These are phyloP conservation scores for Hemaris fuciformis DNA, from an alignment of 2,888 invertebrate genomes.

Conservation along the genomic window DNA sequence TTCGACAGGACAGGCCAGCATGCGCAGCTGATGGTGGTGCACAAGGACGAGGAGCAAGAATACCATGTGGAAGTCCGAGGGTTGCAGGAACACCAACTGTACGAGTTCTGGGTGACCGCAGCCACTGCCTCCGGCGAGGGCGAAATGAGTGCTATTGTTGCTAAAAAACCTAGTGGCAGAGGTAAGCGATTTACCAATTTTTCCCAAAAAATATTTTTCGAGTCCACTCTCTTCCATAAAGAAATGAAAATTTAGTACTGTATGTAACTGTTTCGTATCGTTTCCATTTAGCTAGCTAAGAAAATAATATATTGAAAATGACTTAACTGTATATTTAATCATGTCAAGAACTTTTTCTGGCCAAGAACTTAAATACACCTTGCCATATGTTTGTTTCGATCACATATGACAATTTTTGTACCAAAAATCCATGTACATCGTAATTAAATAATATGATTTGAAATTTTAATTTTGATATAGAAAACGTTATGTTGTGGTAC, in stretches of 20 bases:
- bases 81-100: slow-evolving; percentile 86
- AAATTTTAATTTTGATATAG: too few species aligned
- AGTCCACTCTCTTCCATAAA: too few species aligned
- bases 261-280: too few species aligned
- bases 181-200: slow-evolving; percentile 59
- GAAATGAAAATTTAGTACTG: too few species aligned
- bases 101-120: slow-evolving; percentile 94
- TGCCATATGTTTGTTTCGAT: too few species aligned
- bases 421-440: neutral
- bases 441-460: neutral
- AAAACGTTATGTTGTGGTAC: slow-evolving; percentile 19
- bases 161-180: slow-evolving; percentile 86
- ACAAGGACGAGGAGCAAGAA: slow-evolving; percentile 51
- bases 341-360: too few species aligned
- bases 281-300: too few species aligned
- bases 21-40: slow-evolving; percentile 54
- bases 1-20: slow-evolving; percentile 63
- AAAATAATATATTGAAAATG: too few species aligned
- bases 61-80: slow-evolving; percentile 84
- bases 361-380: too few species aligned
- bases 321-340: too few species aligned
- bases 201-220: too few species aligned
- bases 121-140: slow-evolving; percentile 85
- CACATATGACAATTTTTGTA: too few species aligned
- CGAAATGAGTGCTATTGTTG: slow-evolving; percentile 87